Conservation (phyloP, 1,140 invertebrate species). For the Drosophila pallidifrons region DNA sequence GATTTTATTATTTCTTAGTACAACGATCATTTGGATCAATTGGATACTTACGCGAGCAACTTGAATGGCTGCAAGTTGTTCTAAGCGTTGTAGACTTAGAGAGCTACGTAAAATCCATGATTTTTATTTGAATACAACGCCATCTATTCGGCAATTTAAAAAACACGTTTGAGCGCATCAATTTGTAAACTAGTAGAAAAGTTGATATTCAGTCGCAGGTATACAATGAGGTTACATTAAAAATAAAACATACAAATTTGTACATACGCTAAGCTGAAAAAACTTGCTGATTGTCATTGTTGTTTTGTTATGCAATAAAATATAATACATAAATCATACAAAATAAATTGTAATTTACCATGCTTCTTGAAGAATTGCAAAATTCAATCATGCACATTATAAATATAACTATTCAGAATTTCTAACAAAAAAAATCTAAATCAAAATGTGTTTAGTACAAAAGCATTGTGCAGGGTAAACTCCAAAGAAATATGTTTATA, state of each 20-base stretch:
- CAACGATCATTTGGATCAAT: slow-evolving; percentile 51
- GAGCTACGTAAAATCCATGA: slow-evolving; percentile 69
- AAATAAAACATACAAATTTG: slow-evolving; percentile 40
- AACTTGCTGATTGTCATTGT: slow-evolving; percentile 81
- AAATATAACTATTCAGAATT: slow-evolving; percentile 25
- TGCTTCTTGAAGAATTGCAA: slow-evolving; percentile 77
- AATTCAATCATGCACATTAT: slow-evolving; percentile 75
- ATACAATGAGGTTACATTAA: slow-evolving; percentile 76
- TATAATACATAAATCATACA: slow-evolving; percentile 14
- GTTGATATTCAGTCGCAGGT: slow-evolving; percentile 78
- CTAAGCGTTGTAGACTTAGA: slow-evolving; percentile 60
- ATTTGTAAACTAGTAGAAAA: slow-evolving; percentile 11
- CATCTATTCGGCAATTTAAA: not conserved
- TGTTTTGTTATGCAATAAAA: slow-evolving; percentile 44
- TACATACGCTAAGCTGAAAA: slow-evolving; percentile 82
- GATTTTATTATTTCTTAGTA: not conserved
- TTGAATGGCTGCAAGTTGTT: slow-evolving; percentile 84
- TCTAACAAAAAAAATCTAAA: not conserved
- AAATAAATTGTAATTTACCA: slow-evolving; percentile 49
- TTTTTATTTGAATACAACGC: slow-evolving; percentile 6
- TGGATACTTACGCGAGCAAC: slow-evolving; percentile 68
- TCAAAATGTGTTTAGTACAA: slow-evolving; percentile 52
- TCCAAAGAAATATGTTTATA: not conserved
- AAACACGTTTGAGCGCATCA: slow-evolving; percentile 44
- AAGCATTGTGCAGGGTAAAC: slow-evolving; percentile 73